Evolutionary conservation across 2,797 vertebrate genomes (phyloP).

Genomic region (Cyclura pinguis): DNA sequence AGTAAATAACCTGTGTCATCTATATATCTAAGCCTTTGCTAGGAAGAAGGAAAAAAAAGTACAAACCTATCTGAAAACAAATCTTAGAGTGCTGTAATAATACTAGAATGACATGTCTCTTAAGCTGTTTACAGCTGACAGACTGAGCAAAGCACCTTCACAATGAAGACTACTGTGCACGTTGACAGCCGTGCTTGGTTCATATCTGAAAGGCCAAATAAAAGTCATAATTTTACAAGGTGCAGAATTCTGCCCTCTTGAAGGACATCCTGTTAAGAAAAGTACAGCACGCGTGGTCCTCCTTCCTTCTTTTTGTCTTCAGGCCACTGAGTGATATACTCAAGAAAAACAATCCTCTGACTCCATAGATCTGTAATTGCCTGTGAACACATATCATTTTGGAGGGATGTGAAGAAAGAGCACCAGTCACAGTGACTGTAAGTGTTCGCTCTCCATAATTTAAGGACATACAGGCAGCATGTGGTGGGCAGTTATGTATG

Average conservation of each 20-base stretch:
- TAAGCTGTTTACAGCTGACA: constrained; percentile 79
- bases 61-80: constrained; percentile 74
- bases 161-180: constrained; percentile 69
- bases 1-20: constrained; percentile 76
- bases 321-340: constrained; percentile 64
- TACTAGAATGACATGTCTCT: constrained; percentile 74
- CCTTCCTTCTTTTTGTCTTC: constrained; percentile 58
- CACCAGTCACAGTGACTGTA: constrained; percentile 53
- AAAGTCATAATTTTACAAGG: constrained; percentile 75
- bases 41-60: constrained; percentile 33
- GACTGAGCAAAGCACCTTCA: constrained; percentile 71
- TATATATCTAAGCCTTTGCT: constrained; percentile 68
- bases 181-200: constrained; percentile 72
- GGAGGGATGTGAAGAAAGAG: constrained; percentile 61
- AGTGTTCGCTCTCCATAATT: constrained; percentile 59
- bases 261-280: constrained; percentile 71
- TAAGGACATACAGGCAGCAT: constrained; percentile 61
- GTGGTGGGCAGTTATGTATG: constrained; percentile 51
- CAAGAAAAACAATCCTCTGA: constrained; percentile 48
- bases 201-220: constrained; percentile 77
- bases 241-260: constrained; percentile 60
- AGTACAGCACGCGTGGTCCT: constrained; percentile 42
- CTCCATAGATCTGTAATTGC: constrained; percentile 66
- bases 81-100: constrained; percentile 76
- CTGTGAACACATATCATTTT: constrained; percentile 69